These are phyloP conservation scores for Cantharis rustica DNA, from an alignment of 2,888 invertebrate genomes.

Conservation along the genomic window DNA sequence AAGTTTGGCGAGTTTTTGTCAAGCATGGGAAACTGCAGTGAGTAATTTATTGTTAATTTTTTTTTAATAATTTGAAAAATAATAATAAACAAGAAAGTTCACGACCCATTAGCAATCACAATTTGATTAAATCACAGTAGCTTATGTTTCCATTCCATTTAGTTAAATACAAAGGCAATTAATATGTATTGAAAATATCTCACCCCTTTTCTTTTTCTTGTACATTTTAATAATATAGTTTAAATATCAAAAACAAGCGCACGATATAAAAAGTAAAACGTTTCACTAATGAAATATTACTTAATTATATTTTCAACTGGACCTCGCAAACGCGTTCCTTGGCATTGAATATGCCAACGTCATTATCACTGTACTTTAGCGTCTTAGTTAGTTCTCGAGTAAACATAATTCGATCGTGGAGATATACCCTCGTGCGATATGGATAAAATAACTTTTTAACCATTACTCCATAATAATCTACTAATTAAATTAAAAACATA, in stretches of 20 bases:
- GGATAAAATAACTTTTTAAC: neutral
- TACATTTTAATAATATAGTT: neutral
- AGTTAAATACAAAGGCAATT: neutral
- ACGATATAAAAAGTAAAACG: neutral
- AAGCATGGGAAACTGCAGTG: too few species aligned
- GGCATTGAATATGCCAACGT: slow-evolving; percentile 1
- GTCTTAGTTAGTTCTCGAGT: neutral
- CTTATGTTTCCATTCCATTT: neutral
- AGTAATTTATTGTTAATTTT: neutral
- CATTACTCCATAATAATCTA: neutral
- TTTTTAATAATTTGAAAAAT: neutral
- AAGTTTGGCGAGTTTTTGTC: neutral
- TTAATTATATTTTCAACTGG: neutral
- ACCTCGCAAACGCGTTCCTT: neutral
- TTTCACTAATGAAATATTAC: neutral
- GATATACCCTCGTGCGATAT: neutral
- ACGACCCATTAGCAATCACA: neutral
- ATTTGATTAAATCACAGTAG: neutral
- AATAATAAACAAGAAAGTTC: neutral
- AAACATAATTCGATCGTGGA: neutral
- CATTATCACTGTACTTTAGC: neutral
- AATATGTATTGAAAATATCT: neutral
- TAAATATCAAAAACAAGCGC: neutral
- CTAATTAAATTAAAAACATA: neutral
- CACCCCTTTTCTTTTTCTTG: neutral